These are phyloP conservation scores for Pipistrellus pipistrellus DNA, from an alignment of 2,797 vertebrate genomes.

Conservation along the genomic window DNA sequence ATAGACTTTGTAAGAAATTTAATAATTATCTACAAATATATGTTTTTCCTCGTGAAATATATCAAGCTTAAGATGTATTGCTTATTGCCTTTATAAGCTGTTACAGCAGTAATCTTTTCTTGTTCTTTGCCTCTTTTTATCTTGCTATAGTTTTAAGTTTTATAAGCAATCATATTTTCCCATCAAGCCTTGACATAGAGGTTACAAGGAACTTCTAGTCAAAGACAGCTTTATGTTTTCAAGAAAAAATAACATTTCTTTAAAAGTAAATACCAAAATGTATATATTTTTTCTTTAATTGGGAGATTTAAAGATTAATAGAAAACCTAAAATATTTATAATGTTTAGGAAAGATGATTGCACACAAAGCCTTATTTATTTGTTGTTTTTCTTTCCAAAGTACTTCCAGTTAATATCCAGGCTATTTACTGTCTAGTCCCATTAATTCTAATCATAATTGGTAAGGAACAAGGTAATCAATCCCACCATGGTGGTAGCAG, in stretches of 20 bases:
- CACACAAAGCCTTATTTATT: neutral
- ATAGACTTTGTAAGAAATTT: slow-evolving; percentile 45
- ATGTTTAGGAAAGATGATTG: slow-evolving; percentile 19
- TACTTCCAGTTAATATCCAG: slow-evolving; percentile 40
- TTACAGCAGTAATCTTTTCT: neutral
- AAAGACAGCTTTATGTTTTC: neutral
- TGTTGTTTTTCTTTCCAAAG: slow-evolving; percentile 25
- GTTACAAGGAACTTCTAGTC: slow-evolving; percentile 12
- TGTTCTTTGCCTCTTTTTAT: neutral
- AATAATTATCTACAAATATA: slow-evolving; percentile 33
- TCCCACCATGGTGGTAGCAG: slow-evolving; percentile 11
- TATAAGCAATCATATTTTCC: neutral
- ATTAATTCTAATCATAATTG: slow-evolving; percentile 55
- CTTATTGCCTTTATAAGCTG: neutral
- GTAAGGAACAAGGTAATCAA: slow-evolving; percentile 31
- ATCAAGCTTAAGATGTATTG: neutral
- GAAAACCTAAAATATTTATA: slow-evolving; percentile 23
- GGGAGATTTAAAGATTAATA: slow-evolving; percentile 63
- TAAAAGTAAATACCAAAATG: slow-evolving; percentile 44
- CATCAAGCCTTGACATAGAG: slow-evolving; percentile 48
- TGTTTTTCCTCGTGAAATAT: slow-evolving; percentile 38
- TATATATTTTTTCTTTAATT: slow-evolving; percentile 46
- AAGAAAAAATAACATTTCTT: neutral
- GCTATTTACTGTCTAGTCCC: neutral
- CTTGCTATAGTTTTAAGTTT: slow-evolving; percentile 36